Base-by-base conservation (phyloP, 2,113 vertebrate genomes). In the Forbesichthys agassizii region DNA sequence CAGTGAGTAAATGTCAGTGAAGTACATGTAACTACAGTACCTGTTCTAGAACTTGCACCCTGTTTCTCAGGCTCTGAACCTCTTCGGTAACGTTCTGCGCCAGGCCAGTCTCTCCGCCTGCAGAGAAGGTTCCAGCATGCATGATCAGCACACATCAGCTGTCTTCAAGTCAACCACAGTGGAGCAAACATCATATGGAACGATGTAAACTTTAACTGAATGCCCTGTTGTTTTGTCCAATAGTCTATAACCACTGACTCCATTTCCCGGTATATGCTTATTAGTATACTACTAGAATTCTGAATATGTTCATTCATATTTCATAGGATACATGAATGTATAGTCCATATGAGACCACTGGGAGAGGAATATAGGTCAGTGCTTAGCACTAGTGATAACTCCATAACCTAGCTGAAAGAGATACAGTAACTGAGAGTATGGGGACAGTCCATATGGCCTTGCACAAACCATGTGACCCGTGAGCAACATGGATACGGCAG, bases 11-110 rank as follows among this genome's bases (percentile, higher is more conserved):
- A 27, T 27, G 27, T 27, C 27, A 27, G 56, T 13, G 77, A 61
- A 68, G 47, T 33, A 13, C 53, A 64, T 61, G 36, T 69, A 75
- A 57, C 9, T 47, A 46, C 10, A 12, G n/a, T 76, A 89, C 85
- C 82, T 83, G 36, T 42, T 42, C 36, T 42, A 42, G 36, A 42
- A 42, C 5, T 42, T 7, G 5, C 5, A 42, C 36, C 36, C 36
- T 88, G 61, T 83, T 86, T 84, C 75, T 94, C 55, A 99, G 89
- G 16, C 86, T 93, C 62, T 85, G 68, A 5, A 98, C 87, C 68
- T 98, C 96, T 65, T 95, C 93, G 36, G 91, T 91, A 74, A 93
- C 84, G 2, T 89, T 86, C 48, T 90, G 72, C 70, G 74, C 75
- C 7, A 59, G 13, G 57, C 78, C 88, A 82, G 84, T 66, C 20